Evolutionary conservation across 2,113 vertebrate genomes (phyloP).

Genomic region (Macrotis lagotis): DNA sequence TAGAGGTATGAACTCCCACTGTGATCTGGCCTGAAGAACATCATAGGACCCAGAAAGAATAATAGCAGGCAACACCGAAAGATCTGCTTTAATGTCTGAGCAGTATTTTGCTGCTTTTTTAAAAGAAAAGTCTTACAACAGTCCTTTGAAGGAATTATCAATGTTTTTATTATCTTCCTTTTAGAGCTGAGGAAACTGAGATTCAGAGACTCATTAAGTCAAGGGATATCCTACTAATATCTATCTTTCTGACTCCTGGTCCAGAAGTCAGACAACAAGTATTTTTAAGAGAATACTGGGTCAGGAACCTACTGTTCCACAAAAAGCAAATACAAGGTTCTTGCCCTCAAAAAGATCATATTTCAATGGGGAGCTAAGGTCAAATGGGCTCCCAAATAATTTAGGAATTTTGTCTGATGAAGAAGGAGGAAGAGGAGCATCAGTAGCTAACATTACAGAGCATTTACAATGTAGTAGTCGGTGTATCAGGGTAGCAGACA

Average conservation of each 20-base stretch:
- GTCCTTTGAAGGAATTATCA: background rate
- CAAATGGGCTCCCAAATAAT: too few species aligned
- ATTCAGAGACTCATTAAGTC: background rate
- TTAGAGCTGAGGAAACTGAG: background rate
- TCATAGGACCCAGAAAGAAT: background rate
- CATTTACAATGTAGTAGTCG: fast-evolving
- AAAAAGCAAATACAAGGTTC: too few species aligned
- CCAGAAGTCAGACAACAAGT: too few species aligned
- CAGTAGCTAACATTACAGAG: background rate
- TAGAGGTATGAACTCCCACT: background rate
- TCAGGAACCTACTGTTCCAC: too few species aligned
- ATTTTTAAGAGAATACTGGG: too few species aligned
- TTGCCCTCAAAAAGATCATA: too few species aligned
- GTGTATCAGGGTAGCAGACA: too few species aligned
- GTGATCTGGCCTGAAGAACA: background rate
- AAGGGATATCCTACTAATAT: background rate
- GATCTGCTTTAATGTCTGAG: background rate
- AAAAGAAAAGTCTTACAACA: background rate
- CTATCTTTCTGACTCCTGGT: too few species aligned
- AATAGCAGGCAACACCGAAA: background rate
- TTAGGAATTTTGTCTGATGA: background rate
- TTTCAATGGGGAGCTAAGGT: too few species aligned
- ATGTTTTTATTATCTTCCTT: background rate
- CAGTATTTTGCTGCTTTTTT: background rate
- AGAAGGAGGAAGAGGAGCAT: background rate